phyloP scores from a whole-genome alignment of 2,113 vertebrate species.

The Sprattus sprattus region DNA sequence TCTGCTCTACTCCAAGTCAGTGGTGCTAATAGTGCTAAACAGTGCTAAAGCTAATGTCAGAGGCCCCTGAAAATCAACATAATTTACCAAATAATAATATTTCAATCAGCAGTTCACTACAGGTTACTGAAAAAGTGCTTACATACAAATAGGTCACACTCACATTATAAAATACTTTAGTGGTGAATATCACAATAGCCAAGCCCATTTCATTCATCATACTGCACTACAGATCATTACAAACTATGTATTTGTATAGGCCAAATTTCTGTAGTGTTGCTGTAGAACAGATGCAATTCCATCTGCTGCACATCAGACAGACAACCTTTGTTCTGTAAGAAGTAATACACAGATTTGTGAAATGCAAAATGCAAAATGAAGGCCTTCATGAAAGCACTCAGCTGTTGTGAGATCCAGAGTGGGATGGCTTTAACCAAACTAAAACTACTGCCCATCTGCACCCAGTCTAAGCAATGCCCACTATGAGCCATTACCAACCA shows the following conservation, averaged over 20 bases:
- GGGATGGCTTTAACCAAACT: not conserved
- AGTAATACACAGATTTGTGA: not conserved
- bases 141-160: not conserved
- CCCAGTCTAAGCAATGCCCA: not conserved
- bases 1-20: no score
- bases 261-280: not conserved
- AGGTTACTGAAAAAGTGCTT: no score
- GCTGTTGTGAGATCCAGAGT: not conserved
- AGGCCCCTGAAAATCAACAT: no score
- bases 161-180: not conserved
- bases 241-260: not conserved
- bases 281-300: not conserved
- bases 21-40: no score
- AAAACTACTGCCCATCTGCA: not conserved
- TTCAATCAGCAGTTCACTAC: no score
- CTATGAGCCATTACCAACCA: not conserved
- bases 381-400: not conserved
- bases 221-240: not conserved
- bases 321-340: not conserved
- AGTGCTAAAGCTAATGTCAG: no score
- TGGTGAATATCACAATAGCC: slow-evolving; percentile 39
- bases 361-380: not conserved
- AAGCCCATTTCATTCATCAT: slow-evolving; percentile 6
- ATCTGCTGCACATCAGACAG: not conserved
- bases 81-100: no score